phyloP scores from a whole-genome alignment of 2,888 invertebrate genomes.

The Metalampra italica region DNA sequence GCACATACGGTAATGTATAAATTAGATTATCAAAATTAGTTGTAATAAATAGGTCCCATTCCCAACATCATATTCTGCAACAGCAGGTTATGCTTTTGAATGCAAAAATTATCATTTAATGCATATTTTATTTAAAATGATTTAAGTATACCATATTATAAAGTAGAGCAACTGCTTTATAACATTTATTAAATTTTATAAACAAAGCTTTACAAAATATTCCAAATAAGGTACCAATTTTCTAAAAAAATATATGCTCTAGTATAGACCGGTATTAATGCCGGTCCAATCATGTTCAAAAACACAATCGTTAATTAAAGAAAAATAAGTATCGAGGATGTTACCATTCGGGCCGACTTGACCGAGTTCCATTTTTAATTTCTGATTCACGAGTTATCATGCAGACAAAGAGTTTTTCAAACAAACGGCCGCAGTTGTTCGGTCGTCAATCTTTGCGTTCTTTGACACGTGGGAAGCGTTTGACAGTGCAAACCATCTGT shows the following conservation, averaged over 20 bases:
- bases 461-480: conserved; percentile 40
- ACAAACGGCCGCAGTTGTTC: conserved; percentile 38
- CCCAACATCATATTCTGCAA: no score
- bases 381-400: conserved; percentile 38
- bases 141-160: no score
- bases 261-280: no score
- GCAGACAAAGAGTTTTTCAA: conserved; percentile 36
- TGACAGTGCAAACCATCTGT: conserved; percentile 39
- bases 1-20: no score
- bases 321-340: neutral
- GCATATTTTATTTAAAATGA: no score
- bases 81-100: no score
- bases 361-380: conserved; percentile 46
- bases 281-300: neutral
- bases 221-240: no score
- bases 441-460: conserved; percentile 35
- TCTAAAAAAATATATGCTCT: no score
- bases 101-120: no score
- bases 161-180: no score
- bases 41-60: neutral
- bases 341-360: conserved; percentile 20
- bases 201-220: no score
- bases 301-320: conserved; percentile 1
- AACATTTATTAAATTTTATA: no score
- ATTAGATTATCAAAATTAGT: neutral